Conservation (phyloP, 2,113 vertebrate species). For the Sciurus niger region DNA sequence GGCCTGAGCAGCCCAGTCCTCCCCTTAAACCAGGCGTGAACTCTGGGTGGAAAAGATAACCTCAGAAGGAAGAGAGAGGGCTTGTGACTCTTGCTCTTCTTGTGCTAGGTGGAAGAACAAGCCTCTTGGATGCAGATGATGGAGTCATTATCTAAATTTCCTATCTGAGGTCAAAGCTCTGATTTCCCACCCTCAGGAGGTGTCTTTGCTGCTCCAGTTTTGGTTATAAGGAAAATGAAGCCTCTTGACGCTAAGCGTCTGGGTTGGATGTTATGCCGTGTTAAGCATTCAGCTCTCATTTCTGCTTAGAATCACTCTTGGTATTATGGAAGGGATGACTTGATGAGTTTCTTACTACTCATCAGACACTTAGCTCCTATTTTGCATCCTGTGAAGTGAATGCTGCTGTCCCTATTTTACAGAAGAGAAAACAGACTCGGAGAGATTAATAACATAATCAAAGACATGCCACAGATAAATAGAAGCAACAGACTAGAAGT, state of each 20-base stretch:
- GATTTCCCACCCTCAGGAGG: not conserved
- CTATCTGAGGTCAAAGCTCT: not conserved
- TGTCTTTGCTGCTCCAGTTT: not conserved
- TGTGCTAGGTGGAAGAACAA: not conserved
- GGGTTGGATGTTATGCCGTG: not conserved
- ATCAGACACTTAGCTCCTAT: not conserved
- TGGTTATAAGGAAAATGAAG: not conserved
- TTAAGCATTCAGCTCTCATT: not conserved
- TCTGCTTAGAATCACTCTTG: not conserved
- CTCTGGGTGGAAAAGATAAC: not conserved
- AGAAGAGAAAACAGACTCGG: not conserved
- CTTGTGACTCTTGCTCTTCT: accelerated
- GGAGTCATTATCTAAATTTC: not conserved
- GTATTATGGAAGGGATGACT: not conserved
- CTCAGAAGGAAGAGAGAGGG: not conserved
- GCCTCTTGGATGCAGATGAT: not conserved
- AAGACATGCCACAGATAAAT: not conserved
- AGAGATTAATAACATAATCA: not conserved
- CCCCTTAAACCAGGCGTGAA: not conserved
- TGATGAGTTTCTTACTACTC: not conserved
- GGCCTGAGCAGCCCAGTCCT: not conserved
- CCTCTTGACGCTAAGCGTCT: not conserved
- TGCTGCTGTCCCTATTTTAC: not conserved
- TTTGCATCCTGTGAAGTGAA: not conserved
- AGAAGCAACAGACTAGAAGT: not conserved